phyloP scores from a whole-genome alignment of 2,888 invertebrate genomes.

The Dugesia japonica region DNA sequence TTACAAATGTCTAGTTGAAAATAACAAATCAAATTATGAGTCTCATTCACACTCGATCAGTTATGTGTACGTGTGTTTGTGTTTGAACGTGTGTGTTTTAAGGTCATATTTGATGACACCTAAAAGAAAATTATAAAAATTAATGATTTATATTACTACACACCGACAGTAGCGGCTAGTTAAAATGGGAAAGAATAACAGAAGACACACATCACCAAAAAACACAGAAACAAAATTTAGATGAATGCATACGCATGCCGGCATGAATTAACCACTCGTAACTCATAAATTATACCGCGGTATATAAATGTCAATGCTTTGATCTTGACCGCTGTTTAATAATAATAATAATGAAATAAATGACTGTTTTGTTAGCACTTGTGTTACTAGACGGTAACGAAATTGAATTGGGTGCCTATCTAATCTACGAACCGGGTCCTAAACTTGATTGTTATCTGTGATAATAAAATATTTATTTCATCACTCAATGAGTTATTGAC shows the following conservation, averaged over 20 bases:
- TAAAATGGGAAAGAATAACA: background rate
- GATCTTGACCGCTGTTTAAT: slow-evolving; percentile 10
- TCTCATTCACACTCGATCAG: background rate
- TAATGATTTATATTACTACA: slow-evolving; percentile 7
- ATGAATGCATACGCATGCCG: slow-evolving; percentile 10
- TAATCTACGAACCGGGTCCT: background rate
- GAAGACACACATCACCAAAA: background rate
- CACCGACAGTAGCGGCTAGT: background rate
- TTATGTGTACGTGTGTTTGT: background rate
- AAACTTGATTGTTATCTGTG: background rate
- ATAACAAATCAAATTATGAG: background rate
- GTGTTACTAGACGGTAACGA: background rate
- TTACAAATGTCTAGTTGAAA: background rate
- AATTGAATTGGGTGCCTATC: slow-evolving; percentile 20
- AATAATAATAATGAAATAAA: background rate
- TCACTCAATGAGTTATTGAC: background rate
- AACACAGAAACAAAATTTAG: background rate
- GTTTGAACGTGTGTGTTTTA: background rate
- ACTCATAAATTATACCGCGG: slow-evolving; percentile 15
- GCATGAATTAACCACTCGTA: slow-evolving; percentile 14
- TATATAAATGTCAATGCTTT: slow-evolving; percentile 11
- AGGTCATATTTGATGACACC: slow-evolving; percentile 20
- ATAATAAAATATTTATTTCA: slow-evolving; percentile 20
- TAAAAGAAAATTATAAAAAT: background rate
- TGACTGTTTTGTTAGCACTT: slow-evolving; percentile 4